Percentiles rank a stretch among this genome's conserved stretches.
phyloP scores from a whole-genome alignment of 2,888 invertebrate species.

The Callyntrura sp. region DNA sequence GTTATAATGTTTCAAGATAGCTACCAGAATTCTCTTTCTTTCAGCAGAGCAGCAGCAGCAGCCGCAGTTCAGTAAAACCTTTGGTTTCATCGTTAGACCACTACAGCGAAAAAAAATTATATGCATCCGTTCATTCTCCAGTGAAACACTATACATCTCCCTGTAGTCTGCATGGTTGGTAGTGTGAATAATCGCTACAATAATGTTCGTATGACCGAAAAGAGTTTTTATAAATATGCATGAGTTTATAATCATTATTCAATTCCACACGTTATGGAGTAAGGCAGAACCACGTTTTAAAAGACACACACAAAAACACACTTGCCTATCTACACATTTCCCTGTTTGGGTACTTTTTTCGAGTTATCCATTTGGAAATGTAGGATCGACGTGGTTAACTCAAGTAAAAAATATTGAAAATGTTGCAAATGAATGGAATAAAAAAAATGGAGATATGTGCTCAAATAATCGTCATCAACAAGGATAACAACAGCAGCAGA shows the following conservation, averaged over 20 bases:
- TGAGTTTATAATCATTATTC: conserved; percentile 20
- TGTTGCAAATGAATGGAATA: conserved; percentile 57
- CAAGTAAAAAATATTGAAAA: conserved; percentile 56
- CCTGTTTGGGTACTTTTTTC: neutral
- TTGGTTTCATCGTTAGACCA: no score
- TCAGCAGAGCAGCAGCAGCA: no score
- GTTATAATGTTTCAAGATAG: conserved; percentile 19
- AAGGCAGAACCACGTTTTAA: neutral
- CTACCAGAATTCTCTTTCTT: neutral
- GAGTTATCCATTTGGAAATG: conserved; percentile 18
- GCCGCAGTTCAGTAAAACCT: no score
- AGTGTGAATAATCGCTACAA: conserved; percentile 24
- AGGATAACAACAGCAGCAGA: neutral
- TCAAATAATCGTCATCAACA: conserved; percentile 22
- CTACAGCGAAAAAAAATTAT: no score
- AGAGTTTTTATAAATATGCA: conserved; percentile 24
- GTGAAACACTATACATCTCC: neutral
- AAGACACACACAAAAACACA: conserved; percentile 12
- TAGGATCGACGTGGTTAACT: conserved; percentile 14
- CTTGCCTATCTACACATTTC: conserved; percentile 4
- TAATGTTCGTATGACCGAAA: conserved; percentile 3
- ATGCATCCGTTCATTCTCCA: neutral
- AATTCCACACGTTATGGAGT: neutral
- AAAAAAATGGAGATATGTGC: conserved; percentile 45
- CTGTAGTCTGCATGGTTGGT: neutral